Conservation (phyloP, 1,140 invertebrate genomes). For the Papilio glaucus region DNA sequence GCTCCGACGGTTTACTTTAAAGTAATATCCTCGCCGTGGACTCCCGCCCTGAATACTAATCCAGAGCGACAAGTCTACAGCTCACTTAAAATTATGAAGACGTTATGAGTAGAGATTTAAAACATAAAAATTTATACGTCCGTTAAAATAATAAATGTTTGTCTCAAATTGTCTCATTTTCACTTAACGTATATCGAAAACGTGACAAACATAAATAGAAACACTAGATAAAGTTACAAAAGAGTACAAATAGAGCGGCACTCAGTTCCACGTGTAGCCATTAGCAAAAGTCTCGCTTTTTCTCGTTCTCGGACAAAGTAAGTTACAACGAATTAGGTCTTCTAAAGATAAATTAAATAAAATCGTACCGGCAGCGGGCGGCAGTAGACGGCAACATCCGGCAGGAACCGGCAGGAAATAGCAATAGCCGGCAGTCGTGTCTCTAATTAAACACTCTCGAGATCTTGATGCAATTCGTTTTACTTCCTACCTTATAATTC, state of each 20-base stretch:
- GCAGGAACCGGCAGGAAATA: not conserved
- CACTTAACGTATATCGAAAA: too few species aligned
- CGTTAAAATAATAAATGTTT: not conserved
- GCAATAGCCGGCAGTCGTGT: constrained; percentile 1
- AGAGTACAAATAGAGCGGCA: not conserved
- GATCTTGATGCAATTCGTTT: constrained; percentile 12
- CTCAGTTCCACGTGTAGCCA: not conserved
- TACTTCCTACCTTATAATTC: constrained; percentile 9
- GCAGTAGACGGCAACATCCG: not conserved
- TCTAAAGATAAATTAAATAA: constrained; percentile 2
- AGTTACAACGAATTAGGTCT: constrained; percentile 7
- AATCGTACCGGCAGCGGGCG: not conserved
- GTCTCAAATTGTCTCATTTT: too few species aligned
- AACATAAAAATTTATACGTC: not conserved
- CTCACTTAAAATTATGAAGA: not conserved
- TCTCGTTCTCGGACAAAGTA: constrained; percentile 15
- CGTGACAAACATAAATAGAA: not conserved
- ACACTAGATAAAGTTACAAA: not conserved
- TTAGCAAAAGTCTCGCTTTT: not conserved
- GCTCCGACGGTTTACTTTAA: not conserved
- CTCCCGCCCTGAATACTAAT: constrained; percentile 2
- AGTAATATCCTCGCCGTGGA: not conserved
- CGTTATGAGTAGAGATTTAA: not conserved
- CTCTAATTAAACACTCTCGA: constrained; percentile 17
- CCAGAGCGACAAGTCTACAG: not conserved